Percentiles rank a stretch among this genome's conserved stretches.
Evolutionary conservation across 53 echinoderm and acorn worm species (phyloP).

Genomic region (Paelopatides confundens): DNA sequence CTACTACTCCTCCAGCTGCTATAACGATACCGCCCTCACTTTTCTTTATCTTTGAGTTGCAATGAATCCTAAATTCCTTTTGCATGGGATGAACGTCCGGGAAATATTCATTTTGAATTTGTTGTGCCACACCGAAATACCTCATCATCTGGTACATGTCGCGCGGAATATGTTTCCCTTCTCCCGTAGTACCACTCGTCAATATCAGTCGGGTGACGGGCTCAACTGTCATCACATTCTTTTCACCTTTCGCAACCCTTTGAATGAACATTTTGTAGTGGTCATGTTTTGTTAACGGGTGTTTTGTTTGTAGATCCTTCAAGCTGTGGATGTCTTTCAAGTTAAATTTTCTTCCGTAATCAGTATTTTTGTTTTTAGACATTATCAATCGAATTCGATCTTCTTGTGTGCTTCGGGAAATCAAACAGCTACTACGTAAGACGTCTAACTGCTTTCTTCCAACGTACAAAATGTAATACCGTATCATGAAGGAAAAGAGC

Average conservation of each 20-base stretch:
- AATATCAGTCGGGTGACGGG: not conserved
- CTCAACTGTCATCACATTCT: not conserved
- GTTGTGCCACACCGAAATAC: not conserved
- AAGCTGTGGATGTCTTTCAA: constrained; percentile 56
- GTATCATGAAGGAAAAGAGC: not conserved
- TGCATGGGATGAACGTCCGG: not conserved
- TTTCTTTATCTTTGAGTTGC: constrained; percentile 1
- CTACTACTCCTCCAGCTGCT: not conserved
- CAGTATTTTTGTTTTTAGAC: constrained; percentile 56
- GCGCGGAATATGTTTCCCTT: not conserved
- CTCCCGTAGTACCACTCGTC: constrained; percentile 20
- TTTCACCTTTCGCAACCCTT: constrained; percentile 65
- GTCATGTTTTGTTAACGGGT: constrained; percentile 72
- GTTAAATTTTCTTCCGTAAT: constrained; percentile 59
- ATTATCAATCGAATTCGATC: constrained; percentile 44
- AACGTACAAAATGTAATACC: not conserved
- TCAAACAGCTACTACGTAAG: constrained; percentile 20
- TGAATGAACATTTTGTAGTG: constrained; percentile 70
- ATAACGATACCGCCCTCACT: constrained; percentile 5
- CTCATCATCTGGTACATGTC: not conserved
- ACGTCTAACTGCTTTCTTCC: not conserved
- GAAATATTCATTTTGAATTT: not conserved
- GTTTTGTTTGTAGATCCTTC: constrained; percentile 58
- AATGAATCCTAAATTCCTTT: not conserved
- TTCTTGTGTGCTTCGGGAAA: constrained; percentile 69